Evolutionary conservation across 2,797 vertebrate genomes (phyloP).

Genomic region (Carcharodon carcharias): DNA sequence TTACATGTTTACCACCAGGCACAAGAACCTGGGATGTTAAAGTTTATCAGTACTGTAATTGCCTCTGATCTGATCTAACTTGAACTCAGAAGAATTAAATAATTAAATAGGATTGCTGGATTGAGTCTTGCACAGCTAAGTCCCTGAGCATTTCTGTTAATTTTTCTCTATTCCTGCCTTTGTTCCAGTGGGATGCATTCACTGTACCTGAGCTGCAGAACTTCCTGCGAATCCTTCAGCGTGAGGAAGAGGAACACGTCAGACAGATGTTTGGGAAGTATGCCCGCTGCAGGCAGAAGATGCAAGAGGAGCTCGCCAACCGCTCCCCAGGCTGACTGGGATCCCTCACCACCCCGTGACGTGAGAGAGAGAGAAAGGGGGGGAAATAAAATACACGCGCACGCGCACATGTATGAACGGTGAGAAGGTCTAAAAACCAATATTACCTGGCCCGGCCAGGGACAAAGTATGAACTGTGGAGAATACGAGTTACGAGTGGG

Average conservation of each 20-base stretch:
- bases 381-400: background rate
- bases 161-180: conserved; percentile 31
- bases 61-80: background rate
- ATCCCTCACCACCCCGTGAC: conserved; percentile 49
- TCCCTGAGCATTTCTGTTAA: background rate
- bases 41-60: background rate
- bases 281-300: conserved; percentile 69
- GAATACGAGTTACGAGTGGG: background rate
- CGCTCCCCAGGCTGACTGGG: conserved; percentile 69
- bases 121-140: background rate
- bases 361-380: conserved; percentile 43
- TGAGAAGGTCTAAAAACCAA: conserved; percentile 22
- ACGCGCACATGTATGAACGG: background rate
- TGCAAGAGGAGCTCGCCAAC: conserved; percentile 70
- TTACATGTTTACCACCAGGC: background rate
- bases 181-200: conserved; percentile 83
- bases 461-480: conserved; percentile 3
- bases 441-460: background rate
- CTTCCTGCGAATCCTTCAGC: conserved; percentile 81
- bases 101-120: background rate
- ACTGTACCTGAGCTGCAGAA: conserved; percentile 84
- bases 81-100: background rate
- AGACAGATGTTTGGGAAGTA: conserved; percentile 79
- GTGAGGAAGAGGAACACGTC: conserved; percentile 83
- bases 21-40: background rate